Conservation (phyloP, 2,113 vertebrate species). For the Cervus canadensis region DNA sequence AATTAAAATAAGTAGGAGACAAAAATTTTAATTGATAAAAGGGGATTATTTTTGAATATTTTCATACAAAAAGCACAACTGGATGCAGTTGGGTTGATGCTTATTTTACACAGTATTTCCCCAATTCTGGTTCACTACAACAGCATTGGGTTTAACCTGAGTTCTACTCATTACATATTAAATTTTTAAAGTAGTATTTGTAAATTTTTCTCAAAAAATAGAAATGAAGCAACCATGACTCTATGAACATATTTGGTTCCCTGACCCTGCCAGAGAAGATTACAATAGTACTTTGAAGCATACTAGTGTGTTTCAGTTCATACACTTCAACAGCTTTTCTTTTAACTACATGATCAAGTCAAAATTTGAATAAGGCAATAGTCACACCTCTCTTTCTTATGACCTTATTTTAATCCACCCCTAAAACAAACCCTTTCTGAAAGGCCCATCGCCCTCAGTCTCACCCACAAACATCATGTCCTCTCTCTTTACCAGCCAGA, state of each 20-base stretch:
- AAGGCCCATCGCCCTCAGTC: neutral
- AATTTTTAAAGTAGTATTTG: neutral
- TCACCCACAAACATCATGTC: neutral
- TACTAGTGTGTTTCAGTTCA: neutral
- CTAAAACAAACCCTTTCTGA: neutral
- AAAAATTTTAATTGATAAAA: conserved; percentile 13
- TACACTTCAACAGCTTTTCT: neutral
- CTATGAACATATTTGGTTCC: neutral
- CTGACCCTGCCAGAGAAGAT: neutral
- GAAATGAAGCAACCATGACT: neutral
- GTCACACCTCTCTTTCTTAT: neutral
- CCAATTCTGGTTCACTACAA: neutral
- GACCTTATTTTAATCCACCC: neutral
- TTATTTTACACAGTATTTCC: neutral
- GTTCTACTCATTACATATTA: neutral
- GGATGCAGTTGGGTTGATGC: neutral
- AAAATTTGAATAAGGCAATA: neutral
- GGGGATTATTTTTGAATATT: neutral
- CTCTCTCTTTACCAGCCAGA: neutral
- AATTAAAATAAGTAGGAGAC: conserved; percentile 55
- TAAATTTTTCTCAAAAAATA: neutral
- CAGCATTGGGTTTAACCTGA: neutral
- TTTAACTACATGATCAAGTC: neutral
- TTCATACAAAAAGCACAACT: neutral
- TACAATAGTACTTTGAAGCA: no score